Evolutionary conservation across 2,888 invertebrate genomes (phyloP), one percentile per base, ranked within the genome.

Genomic region (Folsomia manolachei): DNA sequence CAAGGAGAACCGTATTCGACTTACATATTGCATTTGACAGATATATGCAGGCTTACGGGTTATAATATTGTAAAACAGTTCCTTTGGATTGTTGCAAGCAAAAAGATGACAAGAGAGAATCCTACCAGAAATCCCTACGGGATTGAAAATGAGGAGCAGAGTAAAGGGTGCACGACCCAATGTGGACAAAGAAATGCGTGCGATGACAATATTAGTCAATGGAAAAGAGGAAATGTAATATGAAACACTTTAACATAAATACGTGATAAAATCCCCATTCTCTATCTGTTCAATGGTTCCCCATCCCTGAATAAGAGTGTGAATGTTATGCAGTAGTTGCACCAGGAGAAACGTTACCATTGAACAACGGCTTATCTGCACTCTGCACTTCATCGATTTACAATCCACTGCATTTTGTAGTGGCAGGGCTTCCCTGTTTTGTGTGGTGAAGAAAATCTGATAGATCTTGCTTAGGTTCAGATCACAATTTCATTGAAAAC

Each of bases 301-400:
- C n/a, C n/a, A n/a, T n/a, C n/a, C n/a, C n/a, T n/a, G n/a, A n/a
- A n/a, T n/a, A n/a, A n/a, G n/a, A n/a, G n/a, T n/a, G n/a, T n/a
- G n/a, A n/a, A 18, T 18, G 51, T 51, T 51, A 51, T 11, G 18
- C 51, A 51, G 9, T 11, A 51, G 18, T 11, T 51, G 51, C 51
- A 51, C 9, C 51, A 51, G 9, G 9, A 51, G 9, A 51, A 11
- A 51, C 51, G 51, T 18, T 9, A 51, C 51, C 9, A 51, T 51
- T n/a, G n/a, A n/a, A n/a, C n/a, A n/a, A n/a, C n/a, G n/a, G n/a
- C n/a, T n/a, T n/a, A n/a, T n/a, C n/a, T n/a, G 4, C 56, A 56
- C n/a, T 7, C 56, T 56, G 56, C 56, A 56, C 56, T 19, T 21
- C 18, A 56, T 56, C 56, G 56, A 56, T 56, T 56, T 56, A 56